phyloP scores from a whole-genome alignment of 2,113 vertebrate genomes.

The Upupa epops region DNA sequence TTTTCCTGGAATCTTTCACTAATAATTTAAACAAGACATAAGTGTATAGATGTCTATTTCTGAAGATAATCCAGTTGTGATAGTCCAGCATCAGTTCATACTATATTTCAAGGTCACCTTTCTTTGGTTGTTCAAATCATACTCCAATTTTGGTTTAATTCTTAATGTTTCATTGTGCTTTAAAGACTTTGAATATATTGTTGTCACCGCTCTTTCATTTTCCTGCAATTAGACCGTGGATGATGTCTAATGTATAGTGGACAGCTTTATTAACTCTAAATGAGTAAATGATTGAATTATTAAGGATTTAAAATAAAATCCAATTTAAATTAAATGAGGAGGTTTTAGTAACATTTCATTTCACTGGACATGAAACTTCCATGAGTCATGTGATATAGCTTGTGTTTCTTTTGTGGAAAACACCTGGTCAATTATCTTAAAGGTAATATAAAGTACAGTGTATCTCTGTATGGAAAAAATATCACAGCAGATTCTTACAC shows the following conservation, averaged over 20 bases:
- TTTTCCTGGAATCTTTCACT: not conserved
- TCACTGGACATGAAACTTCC: not conserved
- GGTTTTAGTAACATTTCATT: not conserved
- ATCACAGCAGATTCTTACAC: not conserved
- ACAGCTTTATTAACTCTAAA: not conserved
- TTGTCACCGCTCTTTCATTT: not conserved
- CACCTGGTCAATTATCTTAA: not conserved
- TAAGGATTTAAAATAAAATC: not conserved
- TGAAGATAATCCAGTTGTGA: not conserved
- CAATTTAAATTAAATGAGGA: not conserved
- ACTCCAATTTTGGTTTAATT: not conserved
- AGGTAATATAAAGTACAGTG: not conserved
- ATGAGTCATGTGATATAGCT: accelerated
- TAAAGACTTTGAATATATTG: not conserved
- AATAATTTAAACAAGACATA: conserved; percentile 23
- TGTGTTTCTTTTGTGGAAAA: not conserved
- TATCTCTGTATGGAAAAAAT: not conserved
- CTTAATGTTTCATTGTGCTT: not conserved
- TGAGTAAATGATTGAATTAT: not conserved
- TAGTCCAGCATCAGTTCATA: not conserved
- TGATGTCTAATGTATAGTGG: not conserved
- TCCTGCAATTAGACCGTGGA: not conserved
- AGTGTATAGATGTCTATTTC: not conserved
- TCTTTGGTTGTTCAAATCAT: not conserved
- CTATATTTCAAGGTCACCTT: not conserved